These are phyloP conservation scores for Ancistrus triradiatus DNA, from an alignment of 2,113 vertebrate species.

Conservation along the genomic window DNA sequence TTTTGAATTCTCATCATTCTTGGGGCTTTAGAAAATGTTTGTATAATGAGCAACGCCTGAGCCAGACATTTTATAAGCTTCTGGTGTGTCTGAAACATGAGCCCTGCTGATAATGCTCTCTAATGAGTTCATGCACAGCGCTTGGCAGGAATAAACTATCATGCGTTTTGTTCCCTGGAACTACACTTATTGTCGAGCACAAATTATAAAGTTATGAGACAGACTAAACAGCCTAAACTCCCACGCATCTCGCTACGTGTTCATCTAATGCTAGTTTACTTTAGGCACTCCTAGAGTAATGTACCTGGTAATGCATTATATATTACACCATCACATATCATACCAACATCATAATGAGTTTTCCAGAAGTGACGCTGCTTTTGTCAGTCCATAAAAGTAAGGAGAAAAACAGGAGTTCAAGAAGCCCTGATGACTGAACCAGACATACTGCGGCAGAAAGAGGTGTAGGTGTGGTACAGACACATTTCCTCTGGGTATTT, in stretches of 20 bases:
- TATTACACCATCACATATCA: neutral
- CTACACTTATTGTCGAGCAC: neutral
- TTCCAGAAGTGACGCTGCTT: slow-evolving; percentile 22
- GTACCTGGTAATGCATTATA: neutral
- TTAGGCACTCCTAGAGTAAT: neutral
- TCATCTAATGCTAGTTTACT: neutral
- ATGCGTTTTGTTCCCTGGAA: neutral
- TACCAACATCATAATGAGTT: slow-evolving; percentile 12
- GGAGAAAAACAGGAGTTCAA: slow-evolving; percentile 31
- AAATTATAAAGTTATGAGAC: neutral
- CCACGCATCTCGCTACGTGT: neutral
- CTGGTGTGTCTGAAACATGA: slow-evolving; percentile 10
- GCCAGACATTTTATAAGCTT: slow-evolving; percentile 25
- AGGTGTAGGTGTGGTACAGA: slow-evolving; percentile 29
- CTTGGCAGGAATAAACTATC: slow-evolving; percentile 2
- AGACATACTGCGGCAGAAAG: slow-evolving; percentile 33
- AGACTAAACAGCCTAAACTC: too few relatives aligned
- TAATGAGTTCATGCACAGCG: neutral
- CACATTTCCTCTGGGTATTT: slow-evolving; percentile 34
- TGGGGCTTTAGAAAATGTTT: slow-evolving; percentile 47
- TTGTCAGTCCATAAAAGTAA: slow-evolving; percentile 20
- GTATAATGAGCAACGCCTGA: slow-evolving; percentile 33
- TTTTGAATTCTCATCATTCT: slow-evolving; percentile 42
- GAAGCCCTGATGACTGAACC: slow-evolving; percentile 41
- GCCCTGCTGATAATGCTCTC: neutral